Conservation (phyloP, 2,113 vertebrate species). For the Crotalus viridis region DNA sequence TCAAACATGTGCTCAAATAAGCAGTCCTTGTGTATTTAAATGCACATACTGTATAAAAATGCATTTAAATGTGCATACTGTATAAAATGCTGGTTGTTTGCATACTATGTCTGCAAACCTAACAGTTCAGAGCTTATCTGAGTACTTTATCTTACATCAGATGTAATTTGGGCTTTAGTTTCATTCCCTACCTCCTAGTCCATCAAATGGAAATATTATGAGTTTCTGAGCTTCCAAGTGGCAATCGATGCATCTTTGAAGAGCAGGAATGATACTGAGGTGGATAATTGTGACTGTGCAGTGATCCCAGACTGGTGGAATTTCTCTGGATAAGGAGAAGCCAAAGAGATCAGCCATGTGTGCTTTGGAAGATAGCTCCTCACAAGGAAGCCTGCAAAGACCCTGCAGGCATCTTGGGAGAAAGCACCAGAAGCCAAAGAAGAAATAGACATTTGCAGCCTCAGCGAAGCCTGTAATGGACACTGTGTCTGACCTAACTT, state of each 20-base stretch:
- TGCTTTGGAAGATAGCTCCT: not conserved
- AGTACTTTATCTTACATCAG: not conserved
- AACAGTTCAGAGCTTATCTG: not conserved
- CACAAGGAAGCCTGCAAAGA: not conserved
- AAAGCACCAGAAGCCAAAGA: not conserved
- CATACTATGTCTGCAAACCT: not conserved
- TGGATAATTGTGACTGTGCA: not conserved
- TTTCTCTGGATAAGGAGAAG: not conserved
- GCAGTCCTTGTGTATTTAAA: not conserved
- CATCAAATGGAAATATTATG: not conserved
- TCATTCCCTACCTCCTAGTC: not conserved
- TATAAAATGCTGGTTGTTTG: not conserved
- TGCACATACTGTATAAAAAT: not conserved
- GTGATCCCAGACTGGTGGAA: not conserved
- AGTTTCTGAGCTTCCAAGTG: not conserved
- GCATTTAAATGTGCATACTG: not conserved
- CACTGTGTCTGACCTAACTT: not conserved
- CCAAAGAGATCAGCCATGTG: not conserved
- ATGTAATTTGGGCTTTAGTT: not conserved
- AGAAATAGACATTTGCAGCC: not conserved
- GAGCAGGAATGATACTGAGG: not conserved
- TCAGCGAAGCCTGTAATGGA: not conserved
- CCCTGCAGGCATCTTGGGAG: not conserved
- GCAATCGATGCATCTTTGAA: not conserved
- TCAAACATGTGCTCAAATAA: not conserved